Evolutionary conservation across 1,140 invertebrate species (phyloP).

Genomic region (Laodelphax striatellus): DNA sequence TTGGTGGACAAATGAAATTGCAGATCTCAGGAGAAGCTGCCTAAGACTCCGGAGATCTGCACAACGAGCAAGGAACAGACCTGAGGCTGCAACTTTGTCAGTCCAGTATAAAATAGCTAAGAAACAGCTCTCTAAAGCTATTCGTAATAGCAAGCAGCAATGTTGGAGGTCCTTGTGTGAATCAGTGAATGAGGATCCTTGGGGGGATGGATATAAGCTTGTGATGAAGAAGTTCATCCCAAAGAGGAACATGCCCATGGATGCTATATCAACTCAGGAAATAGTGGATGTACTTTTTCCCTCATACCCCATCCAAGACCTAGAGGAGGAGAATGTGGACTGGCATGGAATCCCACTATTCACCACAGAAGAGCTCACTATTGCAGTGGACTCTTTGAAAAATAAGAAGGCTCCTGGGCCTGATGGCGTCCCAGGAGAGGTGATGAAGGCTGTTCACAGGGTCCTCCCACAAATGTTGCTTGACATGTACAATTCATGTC

Average conservation of each 20-base stretch:
- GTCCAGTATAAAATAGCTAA: neutral
- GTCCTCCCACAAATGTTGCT: neutral
- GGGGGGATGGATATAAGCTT: neutral
- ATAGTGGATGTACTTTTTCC: neutral
- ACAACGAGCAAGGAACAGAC: neutral
- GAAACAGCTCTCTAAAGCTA: neutral
- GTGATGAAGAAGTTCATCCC: neutral
- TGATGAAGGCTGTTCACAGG: neutral
- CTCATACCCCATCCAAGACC: neutral
- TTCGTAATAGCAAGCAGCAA: neutral
- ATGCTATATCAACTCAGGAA: neutral
- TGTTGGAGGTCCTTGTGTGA: neutral
- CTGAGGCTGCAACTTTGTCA: neutral
- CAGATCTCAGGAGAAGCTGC: neutral
- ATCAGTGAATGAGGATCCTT: neutral
- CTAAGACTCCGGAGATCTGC: neutral
- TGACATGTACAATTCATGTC: conserved; percentile 11
- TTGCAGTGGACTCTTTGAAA: neutral
- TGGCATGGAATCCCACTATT: neutral
- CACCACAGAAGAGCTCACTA: neutral
- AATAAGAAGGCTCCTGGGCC: neutral
- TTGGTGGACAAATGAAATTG: neutral
- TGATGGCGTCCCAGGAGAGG: neutral
- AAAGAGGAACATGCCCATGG: neutral
- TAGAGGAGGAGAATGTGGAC: neutral